Base-by-base conservation (phyloP, 2,113 vertebrate genomes). In the Grantiella picta region DNA sequence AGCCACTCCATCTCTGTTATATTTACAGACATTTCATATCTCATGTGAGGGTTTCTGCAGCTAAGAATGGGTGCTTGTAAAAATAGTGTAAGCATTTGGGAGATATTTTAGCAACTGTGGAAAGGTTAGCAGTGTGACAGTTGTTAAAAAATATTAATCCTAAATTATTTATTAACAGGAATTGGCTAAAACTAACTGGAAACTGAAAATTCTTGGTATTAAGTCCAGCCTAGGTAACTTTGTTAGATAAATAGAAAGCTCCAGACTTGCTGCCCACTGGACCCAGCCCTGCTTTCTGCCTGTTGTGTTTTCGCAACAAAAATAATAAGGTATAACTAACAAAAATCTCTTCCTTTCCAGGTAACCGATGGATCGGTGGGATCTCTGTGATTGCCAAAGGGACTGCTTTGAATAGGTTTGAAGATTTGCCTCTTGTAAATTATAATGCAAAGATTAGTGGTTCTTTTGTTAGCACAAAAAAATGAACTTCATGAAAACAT, bases 341-440 rank as follows among this genome's bases (percentile, higher is more conserved):
- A 33, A 42, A 70, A 91, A 15, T 91, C 64, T 96, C 89, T 94
- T 95, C 35, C 20, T 95, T 97, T 97, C 9, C 96, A 98, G 98
- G 97, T 97, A 94, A 95, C 95, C 78, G 54, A 66, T 27, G 81
- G 44, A 86, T 79, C 36, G 12, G 52, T 15, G 7, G 65, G 23
- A 47, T 49, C 79, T 54, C 92, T 21, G 60, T 69, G 7, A 5
- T 76, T 75, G 57, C 87, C 95, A 84, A 53, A 63, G n/a, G 96
- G 94, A 95, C 95, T 84, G 75, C 97, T 88, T 82, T 95, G 94
- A 94, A 76, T 97, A 97, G 98, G 98, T 98, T 97, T 98, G 98
- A 98, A 98, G 98, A 97, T 94, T 93, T 95, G 82, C 94, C 97
- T 97, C 86, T 95, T 97, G 88, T 96, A 75, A 95, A 92, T 90